These are phyloP conservation scores for Thomomys bottae DNA, from an alignment of 2,113 vertebrate species.

Conservation along the genomic window DNA sequence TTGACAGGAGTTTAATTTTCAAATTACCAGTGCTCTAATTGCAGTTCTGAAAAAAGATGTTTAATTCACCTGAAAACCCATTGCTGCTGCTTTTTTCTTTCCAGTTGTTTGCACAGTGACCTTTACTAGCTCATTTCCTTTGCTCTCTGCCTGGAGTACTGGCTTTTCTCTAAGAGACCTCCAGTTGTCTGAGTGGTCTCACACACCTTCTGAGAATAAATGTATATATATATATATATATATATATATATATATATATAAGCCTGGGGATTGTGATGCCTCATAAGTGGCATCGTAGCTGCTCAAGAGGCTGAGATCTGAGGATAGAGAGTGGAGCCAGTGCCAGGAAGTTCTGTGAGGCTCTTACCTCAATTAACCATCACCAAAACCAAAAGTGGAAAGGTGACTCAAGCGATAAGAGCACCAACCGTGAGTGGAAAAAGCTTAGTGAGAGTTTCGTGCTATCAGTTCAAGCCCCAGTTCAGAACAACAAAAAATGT, in stretches of 20 bases:
- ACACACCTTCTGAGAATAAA: fast-evolving
- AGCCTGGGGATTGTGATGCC: not conserved
- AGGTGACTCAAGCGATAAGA: no score
- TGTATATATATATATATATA: no score
- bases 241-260: no score
- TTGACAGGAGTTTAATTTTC: not conserved
- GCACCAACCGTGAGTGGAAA: no score
- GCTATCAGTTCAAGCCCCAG: not conserved
- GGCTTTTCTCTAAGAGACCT: not conserved
- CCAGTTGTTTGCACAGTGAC: not conserved
- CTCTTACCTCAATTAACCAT: no score
- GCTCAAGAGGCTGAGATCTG: no score
- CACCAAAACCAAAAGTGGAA: no score
- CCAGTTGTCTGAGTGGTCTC: not conserved
- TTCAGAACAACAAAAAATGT: no score
- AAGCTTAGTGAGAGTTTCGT: no score
- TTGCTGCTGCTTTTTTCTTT: not conserved
- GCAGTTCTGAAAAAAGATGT: not conserved
- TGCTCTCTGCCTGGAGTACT: not conserved
- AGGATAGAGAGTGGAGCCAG: no score
- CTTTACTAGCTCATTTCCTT: not conserved
- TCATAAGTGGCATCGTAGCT: no score
- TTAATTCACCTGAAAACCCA: not conserved
- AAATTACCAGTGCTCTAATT: not conserved
- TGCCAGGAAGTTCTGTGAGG: no score